Evolutionary conservation across 2,113 vertebrate genomes (phyloP).

Genomic region (Blennius ocellaris): DNA sequence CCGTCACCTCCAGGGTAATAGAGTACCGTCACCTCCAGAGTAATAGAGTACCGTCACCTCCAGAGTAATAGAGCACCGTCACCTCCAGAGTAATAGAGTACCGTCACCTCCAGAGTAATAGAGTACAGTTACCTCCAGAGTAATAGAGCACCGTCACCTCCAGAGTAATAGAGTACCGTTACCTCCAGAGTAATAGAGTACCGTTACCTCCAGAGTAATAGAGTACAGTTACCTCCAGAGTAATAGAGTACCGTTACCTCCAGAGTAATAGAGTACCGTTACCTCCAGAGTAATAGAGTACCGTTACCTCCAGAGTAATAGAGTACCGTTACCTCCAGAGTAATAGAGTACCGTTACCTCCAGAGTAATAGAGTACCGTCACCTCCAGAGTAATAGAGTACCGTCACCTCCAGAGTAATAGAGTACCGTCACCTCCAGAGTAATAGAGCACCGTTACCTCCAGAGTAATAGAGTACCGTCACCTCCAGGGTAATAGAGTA

Average conservation of each 20-base stretch:
- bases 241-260: constrained; percentile 55
- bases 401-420: constrained; percentile 71
- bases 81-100: constrained; percentile 68
- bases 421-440: constrained; percentile 70
- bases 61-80: constrained; percentile 38
- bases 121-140: constrained; percentile 69
- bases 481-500: constrained; percentile 68
- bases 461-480: constrained; percentile 38
- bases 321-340: constrained; percentile 70
- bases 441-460: constrained; percentile 55
- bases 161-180: not conserved
- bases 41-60: constrained; percentile 55
- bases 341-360: constrained; percentile 55
- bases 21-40: constrained; percentile 70
- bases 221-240: no score
- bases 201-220: constrained; percentile 77
- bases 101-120: constrained; percentile 71
- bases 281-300: constrained; percentile 68
- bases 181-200: constrained; percentile 68
- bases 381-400: constrained; percentile 68
- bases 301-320: constrained; percentile 71
- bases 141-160: no score
- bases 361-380: constrained; percentile 38
- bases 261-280: constrained; percentile 38
- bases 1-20: constrained; percentile 71